Evolutionary conservation across 2,888 invertebrate species (phyloP).

Genomic region (Tenthredo amoena): DNA sequence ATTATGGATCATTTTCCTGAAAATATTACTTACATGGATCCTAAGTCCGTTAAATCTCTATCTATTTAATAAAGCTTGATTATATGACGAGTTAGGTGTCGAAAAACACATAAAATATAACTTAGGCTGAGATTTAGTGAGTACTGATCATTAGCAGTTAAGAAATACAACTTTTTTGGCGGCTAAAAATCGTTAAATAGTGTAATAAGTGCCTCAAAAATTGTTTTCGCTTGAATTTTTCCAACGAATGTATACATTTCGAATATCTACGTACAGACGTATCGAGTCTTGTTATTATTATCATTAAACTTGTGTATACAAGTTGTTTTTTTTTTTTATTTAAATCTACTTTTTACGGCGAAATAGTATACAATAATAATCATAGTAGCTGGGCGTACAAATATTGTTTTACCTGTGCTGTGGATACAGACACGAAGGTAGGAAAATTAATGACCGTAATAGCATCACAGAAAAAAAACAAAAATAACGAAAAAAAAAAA

Average conservation of each 20-base stretch:
- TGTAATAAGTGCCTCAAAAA: not conserved
- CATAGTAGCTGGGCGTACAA: not conserved
- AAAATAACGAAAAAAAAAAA: not conserved
- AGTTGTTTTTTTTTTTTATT: not conserved
- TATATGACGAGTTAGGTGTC: not conserved
- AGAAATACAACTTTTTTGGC: not conserved
- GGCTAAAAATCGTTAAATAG: not conserved
- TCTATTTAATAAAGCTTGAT: not conserved
- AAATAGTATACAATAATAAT: not conserved
- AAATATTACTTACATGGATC: constrained; percentile 80
- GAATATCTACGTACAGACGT: not conserved
- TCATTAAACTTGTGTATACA: not conserved
- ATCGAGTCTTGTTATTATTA: not conserved
- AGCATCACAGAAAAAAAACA: not conserved
- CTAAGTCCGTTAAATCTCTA: constrained; percentile 53
- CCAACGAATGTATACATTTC: not conserved
- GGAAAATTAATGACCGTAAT: not conserved
- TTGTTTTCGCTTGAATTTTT: not conserved
- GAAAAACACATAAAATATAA: not conserved
- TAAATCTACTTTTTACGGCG: not conserved
- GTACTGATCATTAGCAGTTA: not conserved
- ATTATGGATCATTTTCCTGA: constrained; percentile 84
- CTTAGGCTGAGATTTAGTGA: not conserved
- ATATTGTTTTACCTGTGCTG: not conserved
- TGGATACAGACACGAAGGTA: not conserved